Percentiles rank a stretch among this genome's conserved stretches.
Evolutionary conservation across 1,140 invertebrate genomes (phyloP).

Genomic region (Lutraria rhynchaena): DNA sequence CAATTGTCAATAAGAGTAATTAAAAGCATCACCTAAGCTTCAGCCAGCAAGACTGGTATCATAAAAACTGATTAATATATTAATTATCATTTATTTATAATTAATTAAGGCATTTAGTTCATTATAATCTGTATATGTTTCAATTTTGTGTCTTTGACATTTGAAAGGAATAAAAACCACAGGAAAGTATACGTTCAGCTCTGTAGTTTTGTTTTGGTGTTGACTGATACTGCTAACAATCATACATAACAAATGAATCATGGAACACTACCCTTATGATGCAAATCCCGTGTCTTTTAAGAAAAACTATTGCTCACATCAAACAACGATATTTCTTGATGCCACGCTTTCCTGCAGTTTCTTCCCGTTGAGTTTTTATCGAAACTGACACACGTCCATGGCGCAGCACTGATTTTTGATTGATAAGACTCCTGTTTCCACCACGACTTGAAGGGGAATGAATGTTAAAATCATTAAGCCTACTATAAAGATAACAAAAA

Average conservation of each 20-base stretch:
- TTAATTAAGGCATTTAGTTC: no score
- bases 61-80: no score
- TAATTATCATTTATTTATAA: no score
- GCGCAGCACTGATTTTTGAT: slow-evolving; percentile 19
- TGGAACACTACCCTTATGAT: slow-evolving; percentile 19
- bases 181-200: no score
- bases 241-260: slow-evolving; percentile 9
- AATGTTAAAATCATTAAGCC: slow-evolving; percentile 21
- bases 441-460: slow-evolving; percentile 15
- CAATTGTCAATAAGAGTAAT: no score
- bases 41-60: no score
- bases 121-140: no score
- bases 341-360: not conserved
- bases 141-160: no score
- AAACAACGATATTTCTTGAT: not conserved
- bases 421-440: slow-evolving; percentile 24
- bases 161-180: no score
- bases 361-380: slow-evolving; percentile 37
- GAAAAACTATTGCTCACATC: not conserved
- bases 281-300: slow-evolving; percentile 5
- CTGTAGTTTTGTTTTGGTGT: not conserved
- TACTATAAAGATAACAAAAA: slow-evolving; percentile 46
- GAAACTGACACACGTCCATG: slow-evolving; percentile 23
- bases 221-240: slow-evolving; percentile 1
- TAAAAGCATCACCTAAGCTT: no score